Conservation (phyloP, 2,113 vertebrate genomes). For the Upupa epops region DNA sequence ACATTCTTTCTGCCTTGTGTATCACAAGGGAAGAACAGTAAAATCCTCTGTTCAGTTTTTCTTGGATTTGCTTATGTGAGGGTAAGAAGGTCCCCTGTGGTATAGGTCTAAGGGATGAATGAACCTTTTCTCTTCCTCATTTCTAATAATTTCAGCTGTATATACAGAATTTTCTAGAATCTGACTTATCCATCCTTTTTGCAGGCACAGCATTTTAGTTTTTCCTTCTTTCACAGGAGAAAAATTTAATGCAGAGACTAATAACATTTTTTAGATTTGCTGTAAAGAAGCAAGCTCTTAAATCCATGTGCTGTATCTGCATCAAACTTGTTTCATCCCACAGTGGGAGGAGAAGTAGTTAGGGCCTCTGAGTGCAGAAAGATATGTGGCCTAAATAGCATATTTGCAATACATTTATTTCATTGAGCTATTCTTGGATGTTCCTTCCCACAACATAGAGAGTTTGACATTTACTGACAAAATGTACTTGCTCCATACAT, state of each 20-base stretch:
- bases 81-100: not conserved
- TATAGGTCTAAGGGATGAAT: slow-evolving; percentile 19
- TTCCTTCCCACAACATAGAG: not conserved
- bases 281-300: slow-evolving; percentile 33
- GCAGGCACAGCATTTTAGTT: not conserved
- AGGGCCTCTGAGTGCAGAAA: not conserved
- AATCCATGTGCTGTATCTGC: not conserved
- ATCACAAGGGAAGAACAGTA: slow-evolving; percentile 7
- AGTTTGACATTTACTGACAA: not conserved
- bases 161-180: not conserved
- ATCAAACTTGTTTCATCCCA: not conserved
- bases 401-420: slow-evolving; percentile 5
- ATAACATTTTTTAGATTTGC: slow-evolving; percentile 18
- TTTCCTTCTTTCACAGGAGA: not conserved
- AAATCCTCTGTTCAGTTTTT: slow-evolving; percentile 49
- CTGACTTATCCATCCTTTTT: not conserved
- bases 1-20: not conserved
- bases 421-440: slow-evolving; percentile 26
- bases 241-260: not conserved
- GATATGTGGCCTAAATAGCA: not conserved
- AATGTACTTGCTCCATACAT: not conserved
- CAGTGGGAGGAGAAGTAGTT: not conserved
- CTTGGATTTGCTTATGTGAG: slow-evolving; percentile 5
- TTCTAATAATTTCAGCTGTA: slow-evolving; percentile 8
- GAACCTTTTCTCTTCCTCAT: slow-evolving; percentile 31